Conservation (phyloP, 2,113 vertebrate species). For the Alectura lathami region DNA sequence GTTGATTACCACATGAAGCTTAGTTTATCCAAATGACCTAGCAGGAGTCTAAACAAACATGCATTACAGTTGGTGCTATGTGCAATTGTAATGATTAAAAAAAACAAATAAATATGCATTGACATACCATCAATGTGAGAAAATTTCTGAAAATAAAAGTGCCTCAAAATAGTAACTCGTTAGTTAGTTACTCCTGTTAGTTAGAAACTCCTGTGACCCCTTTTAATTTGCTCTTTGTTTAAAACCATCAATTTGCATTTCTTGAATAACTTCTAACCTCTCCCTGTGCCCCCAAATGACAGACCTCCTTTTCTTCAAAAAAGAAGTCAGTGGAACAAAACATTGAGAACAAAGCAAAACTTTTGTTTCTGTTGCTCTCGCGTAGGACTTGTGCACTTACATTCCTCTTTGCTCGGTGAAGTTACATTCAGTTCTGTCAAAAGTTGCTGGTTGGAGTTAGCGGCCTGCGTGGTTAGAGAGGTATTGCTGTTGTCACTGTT, state of each 20-base stretch:
- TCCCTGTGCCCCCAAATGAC: background rate
- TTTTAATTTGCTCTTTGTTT: background rate
- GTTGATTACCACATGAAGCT: background rate
- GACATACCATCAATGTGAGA: background rate
- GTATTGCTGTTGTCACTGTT: conserved; percentile 91
- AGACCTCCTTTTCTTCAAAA: background rate
- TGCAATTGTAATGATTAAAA: background rate
- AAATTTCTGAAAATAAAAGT: background rate
- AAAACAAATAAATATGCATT: background rate
- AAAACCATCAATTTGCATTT: background rate
- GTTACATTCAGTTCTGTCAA: conserved; percentile 86
- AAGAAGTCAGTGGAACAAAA: background rate
- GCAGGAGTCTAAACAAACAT: background rate
- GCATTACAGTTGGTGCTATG: background rate
- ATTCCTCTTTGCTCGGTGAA: conserved; percentile 87
- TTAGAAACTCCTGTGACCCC: background rate
- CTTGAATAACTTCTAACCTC: background rate
- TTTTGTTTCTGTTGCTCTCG: background rate
- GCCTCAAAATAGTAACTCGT: background rate
- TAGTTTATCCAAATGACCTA: background rate
- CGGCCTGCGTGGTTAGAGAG: conserved; percentile 86
- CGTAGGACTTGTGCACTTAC: conserved; percentile 76
- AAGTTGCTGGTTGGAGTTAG: conserved; percentile 86
- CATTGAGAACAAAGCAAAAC: background rate
- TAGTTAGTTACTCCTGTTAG: too few relatives aligned